Evolutionary conservation across 2,797 vertebrate species (phyloP), one percentile per base, ranked within the genome.

Genomic region (Amazonetta brasiliensis): DNA sequence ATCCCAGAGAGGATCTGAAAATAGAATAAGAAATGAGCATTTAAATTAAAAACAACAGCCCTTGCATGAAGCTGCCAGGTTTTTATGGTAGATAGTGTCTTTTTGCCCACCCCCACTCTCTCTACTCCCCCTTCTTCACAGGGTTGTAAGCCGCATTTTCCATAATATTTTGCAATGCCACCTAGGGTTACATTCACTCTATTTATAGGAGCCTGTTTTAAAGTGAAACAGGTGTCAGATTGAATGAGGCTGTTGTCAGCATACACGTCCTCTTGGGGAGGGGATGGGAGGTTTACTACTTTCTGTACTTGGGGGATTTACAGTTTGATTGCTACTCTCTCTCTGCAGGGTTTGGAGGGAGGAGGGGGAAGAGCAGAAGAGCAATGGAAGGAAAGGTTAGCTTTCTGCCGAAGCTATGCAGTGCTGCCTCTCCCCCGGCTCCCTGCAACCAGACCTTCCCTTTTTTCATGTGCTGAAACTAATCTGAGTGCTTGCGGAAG

Each of bases 11-110:
- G 97, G 81, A 97, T 96, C 97, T 98, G 96, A 97, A 97, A 98
- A 98, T 98, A 98, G 98, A 98, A 96, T 95, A 97, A 97, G 96
- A 98, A 97, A 97, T 94, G 94, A 97, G 95, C 94, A 95, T 98
- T 97, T 96, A 97, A 97, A 98, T 98, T 95, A 97, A 97, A 97
- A 97, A 96, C 97, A 97, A 97, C 92, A 93, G 96, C 81, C 87
- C 91, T 92, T 88, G 90, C 94, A 94, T 71, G 82, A 92, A 94
- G 83, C 94, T 96, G 97, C 97, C 94, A 96, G 93, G 77, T 95
- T 96, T 95, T 95, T 92, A 94, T 94, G 87, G 85, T 59, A 92
- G 94, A 97, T 93, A 96, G 90, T 87, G 95, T 74, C 91, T 96
- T 86, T 95, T 94, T 85, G 63, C 60, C 69, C 23, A 82, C 71